Evolutionary conservation across 2,113 vertebrate genomes (phyloP), one percentile per base, ranked within the genome.

Genomic region (Prunella himalayana): DNA sequence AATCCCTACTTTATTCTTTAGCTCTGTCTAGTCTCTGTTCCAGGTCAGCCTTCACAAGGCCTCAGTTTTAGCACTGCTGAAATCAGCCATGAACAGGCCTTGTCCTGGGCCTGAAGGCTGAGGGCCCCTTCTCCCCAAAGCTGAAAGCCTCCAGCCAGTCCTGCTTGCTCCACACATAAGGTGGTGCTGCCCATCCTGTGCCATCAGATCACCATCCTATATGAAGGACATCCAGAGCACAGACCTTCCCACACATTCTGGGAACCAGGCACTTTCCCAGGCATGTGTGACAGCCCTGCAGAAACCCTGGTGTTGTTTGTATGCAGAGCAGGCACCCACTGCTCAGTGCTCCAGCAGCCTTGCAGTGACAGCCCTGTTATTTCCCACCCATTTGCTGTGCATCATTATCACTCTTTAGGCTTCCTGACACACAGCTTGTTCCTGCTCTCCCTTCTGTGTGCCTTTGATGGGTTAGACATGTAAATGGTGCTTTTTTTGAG

Each of bases 261-360:
- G 45, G 41, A 65, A 41, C 10, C 44, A 54, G 66, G 37, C 44
- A 7, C 41, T 45, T 53, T 25, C 47, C 64, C 35, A 90, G 75
- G 63, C 71, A 68, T 3, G 0, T 1, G 12, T 0, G 0, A 3
- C 35, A 61, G 60, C 37, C 68, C 68, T 73, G 60, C 42, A 25
- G 85, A 61, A 75, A 42, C 9, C 20, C 42, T 0, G 0, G 20
- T 20, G 64, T 69, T 70, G 54, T 86, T 86, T 77, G 50, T 7
- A 24, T 61, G 88, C 54, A 53, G 81, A 89, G 11, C 72, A 57
- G 69, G 85, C 78, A 59, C 28, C 12, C 2, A 2, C 28, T 41
- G 49, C 54, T 42, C 59, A 1, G 63, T 17, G 80, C 71, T 50
- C 41, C 92, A 20, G 64, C 68, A 84, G 81, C 87, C 64, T 21